phyloP scores from a whole-genome alignment of 2,888 invertebrate species.

The Dryocosmus kuriphilus region DNA sequence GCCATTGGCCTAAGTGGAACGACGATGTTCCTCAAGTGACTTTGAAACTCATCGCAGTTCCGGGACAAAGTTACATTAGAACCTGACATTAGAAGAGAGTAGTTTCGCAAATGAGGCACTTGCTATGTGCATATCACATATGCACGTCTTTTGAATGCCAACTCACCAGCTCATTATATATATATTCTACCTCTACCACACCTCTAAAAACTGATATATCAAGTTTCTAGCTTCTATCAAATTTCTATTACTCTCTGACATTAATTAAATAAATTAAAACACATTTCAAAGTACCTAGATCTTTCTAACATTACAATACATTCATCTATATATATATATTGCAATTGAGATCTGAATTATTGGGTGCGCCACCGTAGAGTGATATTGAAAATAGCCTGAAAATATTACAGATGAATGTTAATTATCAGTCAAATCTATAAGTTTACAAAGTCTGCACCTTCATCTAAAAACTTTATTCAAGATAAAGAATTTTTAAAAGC shows the following conservation, averaged over 20 bases:
- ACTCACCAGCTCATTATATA: neutral
- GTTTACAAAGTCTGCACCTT: too few species aligned
- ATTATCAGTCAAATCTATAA: too few species aligned
- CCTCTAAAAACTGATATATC: neutral
- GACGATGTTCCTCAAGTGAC: slow-evolving; percentile 33
- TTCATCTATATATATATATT: too few species aligned
- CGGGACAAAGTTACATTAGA: slow-evolving; percentile 31
- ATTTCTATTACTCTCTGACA: neutral
- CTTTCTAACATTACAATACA: too few species aligned
- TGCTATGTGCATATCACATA: slow-evolving; percentile 28
- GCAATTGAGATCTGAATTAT: too few species aligned
- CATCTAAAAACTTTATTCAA: too few species aligned
- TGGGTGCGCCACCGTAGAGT: too few species aligned
- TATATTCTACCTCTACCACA: neutral
- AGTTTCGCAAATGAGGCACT: slow-evolving; percentile 38
- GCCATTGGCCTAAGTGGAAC: slow-evolving; percentile 33
- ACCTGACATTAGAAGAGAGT: slow-evolving; percentile 34
- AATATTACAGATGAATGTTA: too few species aligned
- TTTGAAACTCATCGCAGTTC: slow-evolving; percentile 37
- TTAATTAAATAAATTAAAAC: neutral
- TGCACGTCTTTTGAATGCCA: slow-evolving; percentile 35
- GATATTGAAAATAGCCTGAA: too few species aligned
- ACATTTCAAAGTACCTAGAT: too few species aligned
- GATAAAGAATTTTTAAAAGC: too few species aligned
- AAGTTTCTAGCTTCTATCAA: neutral